A percentile compares a stretch with the other conserved stretches of the same genome.
Evolutionary conservation across 2,113 vertebrate genomes (phyloP).

Genomic region (Puntigrus tetrazona): DNA sequence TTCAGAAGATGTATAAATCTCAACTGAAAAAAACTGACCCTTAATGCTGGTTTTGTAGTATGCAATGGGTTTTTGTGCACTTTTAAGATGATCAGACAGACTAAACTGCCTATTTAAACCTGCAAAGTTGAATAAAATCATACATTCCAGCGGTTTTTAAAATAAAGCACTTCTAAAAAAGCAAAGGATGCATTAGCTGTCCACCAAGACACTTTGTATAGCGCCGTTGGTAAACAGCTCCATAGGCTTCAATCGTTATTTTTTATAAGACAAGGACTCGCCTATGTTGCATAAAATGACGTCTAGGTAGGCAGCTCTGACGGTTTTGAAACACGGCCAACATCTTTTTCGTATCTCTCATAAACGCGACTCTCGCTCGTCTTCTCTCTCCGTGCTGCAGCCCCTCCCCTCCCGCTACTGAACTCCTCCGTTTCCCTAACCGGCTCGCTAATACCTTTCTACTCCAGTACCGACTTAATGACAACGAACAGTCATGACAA

Average conservation of each 20-base stretch:
- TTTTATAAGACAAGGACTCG: neutral
- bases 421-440: conserved; percentile 61
- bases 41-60: no score
- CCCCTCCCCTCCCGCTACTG: conserved; percentile 68
- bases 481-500: neutral
- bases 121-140: neutral
- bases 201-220: neutral
- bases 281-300: neutral
- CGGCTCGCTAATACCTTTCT: conserved; percentile 23
- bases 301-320: neutral
- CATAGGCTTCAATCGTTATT: neutral
- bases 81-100: neutral
- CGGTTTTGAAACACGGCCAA: conserved; percentile 55
- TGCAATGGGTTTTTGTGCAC: neutral
- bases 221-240: neutral
- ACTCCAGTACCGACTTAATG: conserved; percentile 21
- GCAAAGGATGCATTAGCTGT: neutral
- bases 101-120: neutral
- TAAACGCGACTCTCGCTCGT: conserved; percentile 66
- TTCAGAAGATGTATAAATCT: no score
- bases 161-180: neutral
- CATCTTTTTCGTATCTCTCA: conserved; percentile 66
- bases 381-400: conserved; percentile 72
- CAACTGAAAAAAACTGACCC: no score
- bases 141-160: neutral